Evolutionary conservation across 1,140 invertebrate species (phyloP), one percentile per base, ranked within the genome.

Genomic region (Drosophila repleta): DNA sequence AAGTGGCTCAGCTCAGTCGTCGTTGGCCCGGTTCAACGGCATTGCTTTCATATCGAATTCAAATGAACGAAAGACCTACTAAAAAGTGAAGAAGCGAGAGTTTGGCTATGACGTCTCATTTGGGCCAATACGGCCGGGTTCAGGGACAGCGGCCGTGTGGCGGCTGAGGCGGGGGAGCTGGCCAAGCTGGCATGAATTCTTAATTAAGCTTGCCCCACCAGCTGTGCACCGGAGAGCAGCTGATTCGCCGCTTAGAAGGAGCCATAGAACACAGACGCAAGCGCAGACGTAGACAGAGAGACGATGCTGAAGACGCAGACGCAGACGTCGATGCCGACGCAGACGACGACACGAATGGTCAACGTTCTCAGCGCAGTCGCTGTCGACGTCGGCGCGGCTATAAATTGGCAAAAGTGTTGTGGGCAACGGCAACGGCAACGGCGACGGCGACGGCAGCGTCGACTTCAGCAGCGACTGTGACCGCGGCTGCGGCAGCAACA

Each of bases 61-160:
- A 45, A 53, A 29, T 37, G 41, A 62, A 32, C 37, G 56, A 63
- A 65, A 71, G 66, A 80, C 61, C 52, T 48, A 76, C 45, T 75
- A 64, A 80, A 79, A 73, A 76, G 73, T 68, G 78, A 80, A 81
- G 80, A 83, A 85, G 80, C 80, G 80, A 84, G 80, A 84, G 81
- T 84, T 85, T 66, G 73, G 67, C 71, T 68, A 83, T 82, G 72
- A 74, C 65, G 65, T 69, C 53, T 81, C 72, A 55, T 37, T 67
- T 68, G 74, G 46, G 41, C 49, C 37, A 58, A 17, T 49, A 46
- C 35, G 26, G 15, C 3, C 26, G 26, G 24, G 49, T 26, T 49
- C 21, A 26, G 5, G 39, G 21, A 6, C 18, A 51, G 17, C 4
- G 15, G 29, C 20, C 39, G 35, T 4, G 13, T 11, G 26, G 24